Evolutionary conservation across 92 coral and sea anemone genomes (phyloP).

Genomic region (Pocillopora meandrina): DNA sequence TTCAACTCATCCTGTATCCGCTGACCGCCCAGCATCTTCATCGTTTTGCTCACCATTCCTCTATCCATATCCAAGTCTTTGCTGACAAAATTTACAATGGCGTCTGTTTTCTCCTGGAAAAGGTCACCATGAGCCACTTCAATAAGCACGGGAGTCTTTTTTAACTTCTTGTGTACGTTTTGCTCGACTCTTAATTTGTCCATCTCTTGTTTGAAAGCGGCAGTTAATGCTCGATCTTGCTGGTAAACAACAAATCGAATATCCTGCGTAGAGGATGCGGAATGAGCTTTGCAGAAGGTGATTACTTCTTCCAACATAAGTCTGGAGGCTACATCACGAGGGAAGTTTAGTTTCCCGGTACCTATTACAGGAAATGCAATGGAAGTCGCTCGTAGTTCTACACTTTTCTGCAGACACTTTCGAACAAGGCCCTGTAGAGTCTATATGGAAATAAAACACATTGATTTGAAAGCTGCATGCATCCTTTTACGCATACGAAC

Average conservation of each 20-base stretch:
- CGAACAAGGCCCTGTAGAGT: conserved; percentile 51
- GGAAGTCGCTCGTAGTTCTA: conserved; percentile 39
- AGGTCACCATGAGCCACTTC: conserved; percentile 43
- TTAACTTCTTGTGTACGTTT: background rate
- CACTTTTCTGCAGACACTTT: conserved; percentile 55
- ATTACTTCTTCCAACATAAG: conserved; percentile 67
- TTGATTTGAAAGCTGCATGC: background rate
- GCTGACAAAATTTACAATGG: conserved; percentile 70
- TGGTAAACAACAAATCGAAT: conserved; percentile 78
- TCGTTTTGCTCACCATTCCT: conserved; percentile 64
- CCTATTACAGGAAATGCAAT: conserved; percentile 87
- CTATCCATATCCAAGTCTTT: conserved; percentile 57
- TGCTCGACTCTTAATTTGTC: background rate
- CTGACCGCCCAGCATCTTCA: conserved; percentile 35
- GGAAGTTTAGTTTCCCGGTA: conserved; percentile 71
- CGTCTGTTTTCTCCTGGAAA: conserved; percentile 55
- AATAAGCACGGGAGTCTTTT: conserved; percentile 1
- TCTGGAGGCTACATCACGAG: conserved; percentile 59
- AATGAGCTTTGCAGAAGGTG: conserved; percentile 40
- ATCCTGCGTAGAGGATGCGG: conserved; percentile 48
- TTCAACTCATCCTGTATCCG: conserved; percentile 13
- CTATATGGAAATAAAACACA: conserved; percentile 14
- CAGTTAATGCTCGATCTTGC: conserved; percentile 60
- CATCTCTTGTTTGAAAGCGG: conserved; percentile 73
- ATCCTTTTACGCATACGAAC: no score